phyloP scores from a whole-genome alignment of 1,140 invertebrate genomes.

The Liolophura sinensis region DNA sequence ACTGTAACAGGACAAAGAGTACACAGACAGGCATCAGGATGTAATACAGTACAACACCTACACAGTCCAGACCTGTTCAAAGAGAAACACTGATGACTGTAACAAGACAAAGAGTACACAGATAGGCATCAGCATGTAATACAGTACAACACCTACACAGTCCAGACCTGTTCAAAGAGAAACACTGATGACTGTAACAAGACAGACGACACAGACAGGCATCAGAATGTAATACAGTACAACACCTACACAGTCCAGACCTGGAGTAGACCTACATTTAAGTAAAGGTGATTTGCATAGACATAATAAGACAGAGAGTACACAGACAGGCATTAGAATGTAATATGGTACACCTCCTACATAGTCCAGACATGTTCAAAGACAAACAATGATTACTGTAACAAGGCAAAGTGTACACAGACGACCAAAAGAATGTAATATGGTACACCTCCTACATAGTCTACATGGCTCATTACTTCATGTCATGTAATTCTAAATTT shows the following conservation, averaged over 20 bases:
- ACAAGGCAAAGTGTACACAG: too few relatives aligned
- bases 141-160: conserved; percentile 91
- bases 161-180: conserved; percentile 71
- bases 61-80: too few relatives aligned
- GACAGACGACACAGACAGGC: conserved; percentile 65
- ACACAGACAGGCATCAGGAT: too few relatives aligned
- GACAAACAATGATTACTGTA: too few relatives aligned
- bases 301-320: background rate
- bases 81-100: too few relatives aligned
- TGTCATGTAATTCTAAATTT: too few relatives aligned
- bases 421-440: conserved; percentile 88
- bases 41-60: too few relatives aligned
- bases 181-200: conserved; percentile 1
- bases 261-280: conserved; percentile 53
- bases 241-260: conserved; percentile 87
- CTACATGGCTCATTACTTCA: too few relatives aligned
- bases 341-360: conserved; percentile 94
- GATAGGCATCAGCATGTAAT: conserved; percentile 86
- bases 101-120: too few relatives aligned
- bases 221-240: conserved; percentile 90
- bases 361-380: conserved; percentile 79
- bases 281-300: background rate
- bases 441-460: conserved; percentile 92
- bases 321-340: conserved; percentile 77
- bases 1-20: too few relatives aligned